Conservation (phyloP, 1,140 invertebrate species). For the Drosophila kikkawai region DNA sequence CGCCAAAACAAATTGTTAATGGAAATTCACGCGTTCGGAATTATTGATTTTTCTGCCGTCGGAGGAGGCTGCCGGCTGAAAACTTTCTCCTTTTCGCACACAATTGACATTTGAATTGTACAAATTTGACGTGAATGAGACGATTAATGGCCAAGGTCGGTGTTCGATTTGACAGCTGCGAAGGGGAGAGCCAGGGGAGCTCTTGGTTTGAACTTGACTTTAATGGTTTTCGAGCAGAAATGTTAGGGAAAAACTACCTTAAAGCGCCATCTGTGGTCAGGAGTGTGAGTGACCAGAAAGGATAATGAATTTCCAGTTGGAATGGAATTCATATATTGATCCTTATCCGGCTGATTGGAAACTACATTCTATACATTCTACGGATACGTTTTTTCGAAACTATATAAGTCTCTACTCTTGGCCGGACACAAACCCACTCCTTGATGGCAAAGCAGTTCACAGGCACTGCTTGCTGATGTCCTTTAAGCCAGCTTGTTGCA, state of each 20-base stretch:
- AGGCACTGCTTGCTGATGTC: constrained; percentile 30
- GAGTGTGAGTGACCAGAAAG: background rate
- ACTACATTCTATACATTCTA: constrained; percentile 3
- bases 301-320: constrained; percentile 8
- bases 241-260: background rate
- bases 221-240: constrained; percentile 7
- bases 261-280: constrained; percentile 24
- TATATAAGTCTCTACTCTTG: background rate
- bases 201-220: constrained; percentile 11
- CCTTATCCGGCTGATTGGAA: constrained; percentile 15
- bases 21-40: constrained; percentile 71
- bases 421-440: constrained; percentile 34
- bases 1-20: constrained; percentile 81
- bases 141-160: constrained; percentile 82
- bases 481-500: constrained; percentile 22
- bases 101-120: constrained; percentile 79
- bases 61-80: constrained; percentile 43
- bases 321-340: background rate
- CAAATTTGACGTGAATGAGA: constrained; percentile 73
- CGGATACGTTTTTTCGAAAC: constrained; percentile 14
- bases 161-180: constrained; percentile 66
- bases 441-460: constrained; percentile 10
- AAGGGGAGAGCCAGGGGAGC: background rate
- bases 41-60: constrained; percentile 71
- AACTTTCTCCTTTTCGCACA: constrained; percentile 54